Conservation (phyloP, 2,888 invertebrate species). For the Caenorhabditis sp. region DNA sequence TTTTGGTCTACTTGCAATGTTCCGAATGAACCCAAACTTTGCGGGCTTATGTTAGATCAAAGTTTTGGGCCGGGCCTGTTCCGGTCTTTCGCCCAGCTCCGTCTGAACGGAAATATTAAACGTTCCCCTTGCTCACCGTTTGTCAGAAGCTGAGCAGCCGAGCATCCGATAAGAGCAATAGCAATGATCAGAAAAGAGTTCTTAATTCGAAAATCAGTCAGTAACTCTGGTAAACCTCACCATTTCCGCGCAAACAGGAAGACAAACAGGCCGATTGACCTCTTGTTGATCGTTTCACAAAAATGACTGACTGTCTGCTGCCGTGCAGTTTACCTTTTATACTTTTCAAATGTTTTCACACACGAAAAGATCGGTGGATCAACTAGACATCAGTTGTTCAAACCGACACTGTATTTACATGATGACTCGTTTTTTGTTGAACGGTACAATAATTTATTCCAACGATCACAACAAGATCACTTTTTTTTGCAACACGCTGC, state of each 20-base stretch:
- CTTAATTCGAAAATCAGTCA: too few relatives aligned
- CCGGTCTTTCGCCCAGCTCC: too few relatives aligned
- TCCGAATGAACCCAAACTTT: too few relatives aligned
- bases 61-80: too few relatives aligned
- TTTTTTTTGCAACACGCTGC: constrained; percentile 22
- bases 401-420: constrained; percentile 37
- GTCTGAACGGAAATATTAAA: too few relatives aligned
- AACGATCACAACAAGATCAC: background rate
- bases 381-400: constrained; percentile 46
- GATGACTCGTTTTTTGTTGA: constrained; percentile 50
- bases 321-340: constrained; percentile 12
- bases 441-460: too few relatives aligned
- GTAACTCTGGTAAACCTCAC: constrained; percentile 1
- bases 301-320: constrained; percentile 13
- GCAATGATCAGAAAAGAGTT: background rate
- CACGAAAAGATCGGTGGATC: constrained; percentile 34
- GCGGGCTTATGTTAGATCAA: too few relatives aligned
- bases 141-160: background rate
- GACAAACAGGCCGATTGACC: too few relatives aligned
- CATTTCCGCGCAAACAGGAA: constrained; percentile 18
- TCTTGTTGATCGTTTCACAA: constrained; percentile 20
- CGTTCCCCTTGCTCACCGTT: too few relatives aligned
- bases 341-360: background rate
- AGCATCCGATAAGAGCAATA: background rate
- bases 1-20: too few relatives aligned